Base-by-base conservation (phyloP, 2,888 invertebrate genomes). In the Brenthis ino region DNA sequence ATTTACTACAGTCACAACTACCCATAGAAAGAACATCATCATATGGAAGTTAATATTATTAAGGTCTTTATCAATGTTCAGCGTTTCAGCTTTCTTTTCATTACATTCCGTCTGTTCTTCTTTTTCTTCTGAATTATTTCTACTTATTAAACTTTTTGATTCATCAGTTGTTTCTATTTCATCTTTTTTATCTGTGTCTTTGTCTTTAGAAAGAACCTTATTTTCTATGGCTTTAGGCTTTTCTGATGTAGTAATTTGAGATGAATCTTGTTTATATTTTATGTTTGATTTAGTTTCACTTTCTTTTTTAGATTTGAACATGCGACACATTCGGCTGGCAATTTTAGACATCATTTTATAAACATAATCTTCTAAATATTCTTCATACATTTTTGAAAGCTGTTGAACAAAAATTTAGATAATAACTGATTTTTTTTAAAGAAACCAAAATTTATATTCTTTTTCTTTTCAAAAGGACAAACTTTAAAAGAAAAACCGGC, bases 381-480 rank as follows among this genome's bases (percentile, higher is more conserved):
- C 96, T 86, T 96, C 96, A 60, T 95, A 96, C 94, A 96, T 95
- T 87, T 94, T 95, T 6, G 95, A 95, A 14, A 97, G 83, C 95
- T 96, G 87, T 43, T 94, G 84, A 64, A 79, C 66, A 72, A 33
- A 33, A 33, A 65, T 37, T 14, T 48, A 2, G 16, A 16, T 53
- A 16, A 24, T 13, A 37, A 12, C 16, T 37, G 5, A 37, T 37
- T 4, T 14, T 37, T 2, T 33, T 24, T n/a, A n/a, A 56, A n/a
- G 37, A 11, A 11, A 11, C 6, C 37, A 14, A 4, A 28, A 28
- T 28, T 28, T 28, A 28, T 3, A 28, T 28, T 28, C 3, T 28
- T 28, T 28, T 28, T 28, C 4, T 28, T 56, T 3, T 33, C 12
- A 11, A n/a, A 4, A 0, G 8, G n/a, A 12, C 1, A 20, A 20